phyloP scores from a whole-genome alignment of 2,797 vertebrate genomes.

The Cephalopachus bancanus region DNA sequence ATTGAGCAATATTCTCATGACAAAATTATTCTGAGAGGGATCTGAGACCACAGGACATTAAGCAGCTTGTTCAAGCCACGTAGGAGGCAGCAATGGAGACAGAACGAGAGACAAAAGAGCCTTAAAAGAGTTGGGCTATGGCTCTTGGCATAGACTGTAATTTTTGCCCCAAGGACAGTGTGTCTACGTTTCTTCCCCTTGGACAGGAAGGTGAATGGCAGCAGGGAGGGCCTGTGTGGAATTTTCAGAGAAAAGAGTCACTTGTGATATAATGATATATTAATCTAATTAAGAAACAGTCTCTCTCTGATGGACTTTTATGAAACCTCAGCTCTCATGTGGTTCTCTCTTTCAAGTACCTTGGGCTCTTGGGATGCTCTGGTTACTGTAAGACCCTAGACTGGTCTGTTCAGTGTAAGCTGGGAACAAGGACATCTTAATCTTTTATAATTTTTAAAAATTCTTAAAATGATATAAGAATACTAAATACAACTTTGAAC shows the following conservation, averaged over 20 bases:
- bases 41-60: neutral
- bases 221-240: neutral
- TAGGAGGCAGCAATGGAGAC: neutral
- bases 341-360: slow-evolving; percentile 69
- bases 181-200: neutral
- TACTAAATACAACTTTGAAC: slow-evolving; percentile 17
- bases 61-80: neutral
- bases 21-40: neutral
- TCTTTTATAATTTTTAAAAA: neutral
- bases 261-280: slow-evolving; percentile 56
- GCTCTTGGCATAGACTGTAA: fast-evolving
- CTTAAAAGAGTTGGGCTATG: too few relatives aligned
- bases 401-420: slow-evolving; percentile 50
- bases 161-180: neutral
- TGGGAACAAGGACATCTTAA: neutral
- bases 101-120: neutral
- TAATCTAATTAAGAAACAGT: slow-evolving; percentile 62
- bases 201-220: too few relatives aligned
- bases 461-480: slow-evolving; percentile 8
- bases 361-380: slow-evolving; percentile 55
- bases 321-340: neutral
- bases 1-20: neutral
- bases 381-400: slow-evolving; percentile 63
- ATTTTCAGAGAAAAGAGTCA: slow-evolving; percentile 1
- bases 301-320: slow-evolving; percentile 10